Conservation (phyloP, 2,113 vertebrate species). For the Phaetusa simplex region DNA sequence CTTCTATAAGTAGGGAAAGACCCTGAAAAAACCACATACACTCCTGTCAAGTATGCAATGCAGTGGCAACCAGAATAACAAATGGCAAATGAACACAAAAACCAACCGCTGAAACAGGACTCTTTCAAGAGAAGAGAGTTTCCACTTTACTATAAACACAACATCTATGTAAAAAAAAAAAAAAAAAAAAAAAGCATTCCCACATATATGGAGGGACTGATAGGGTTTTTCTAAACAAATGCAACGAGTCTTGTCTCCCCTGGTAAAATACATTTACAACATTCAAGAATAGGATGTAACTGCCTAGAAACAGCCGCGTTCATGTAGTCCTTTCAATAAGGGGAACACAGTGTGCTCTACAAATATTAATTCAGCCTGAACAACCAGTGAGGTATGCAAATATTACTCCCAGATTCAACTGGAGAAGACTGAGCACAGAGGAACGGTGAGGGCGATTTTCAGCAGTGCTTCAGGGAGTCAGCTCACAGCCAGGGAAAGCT, state of each 20-base stretch:
- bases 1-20: not conserved
- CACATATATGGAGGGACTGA: not conserved
- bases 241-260: not conserved
- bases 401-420: constrained; percentile 7
- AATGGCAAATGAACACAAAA: not conserved
- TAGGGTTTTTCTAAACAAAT: not conserved
- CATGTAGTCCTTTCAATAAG: not conserved
- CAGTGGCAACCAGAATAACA: not conserved
- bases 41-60: not conserved
- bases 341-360: constrained; percentile 39
- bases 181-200: not conserved
- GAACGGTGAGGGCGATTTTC: not conserved
- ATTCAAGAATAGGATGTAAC: constrained; percentile 8
- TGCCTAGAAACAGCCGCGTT: constrained; percentile 11
- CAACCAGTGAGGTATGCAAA: constrained; percentile 41
- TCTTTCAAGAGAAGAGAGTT: not conserved
- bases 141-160: not conserved
- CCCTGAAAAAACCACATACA: not conserved
- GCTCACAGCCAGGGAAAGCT: not conserved
- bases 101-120: not conserved
- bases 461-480: not conserved
- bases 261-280: not conserved
- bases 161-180: not conserved
- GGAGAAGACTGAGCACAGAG: not conserved
- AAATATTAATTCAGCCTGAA: constrained; percentile 58